Conservation (phyloP, 1,140 invertebrate species). For the Notospermus geniculatus region DNA sequence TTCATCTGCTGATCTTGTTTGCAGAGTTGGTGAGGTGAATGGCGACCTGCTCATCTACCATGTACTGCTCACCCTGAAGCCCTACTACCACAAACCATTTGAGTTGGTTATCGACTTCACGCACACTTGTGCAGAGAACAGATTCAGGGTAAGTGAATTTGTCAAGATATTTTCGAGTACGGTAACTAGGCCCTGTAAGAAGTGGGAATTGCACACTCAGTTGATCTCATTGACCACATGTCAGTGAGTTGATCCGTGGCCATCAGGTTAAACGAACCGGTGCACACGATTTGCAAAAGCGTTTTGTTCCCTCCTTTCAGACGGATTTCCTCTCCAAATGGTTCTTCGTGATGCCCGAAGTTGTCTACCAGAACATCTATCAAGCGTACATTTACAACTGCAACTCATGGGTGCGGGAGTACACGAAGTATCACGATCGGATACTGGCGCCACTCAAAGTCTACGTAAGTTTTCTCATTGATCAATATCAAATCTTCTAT, state of each 20-base stretch:
- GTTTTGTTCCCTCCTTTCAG: conserved; percentile 69
- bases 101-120: conserved; percentile 92
- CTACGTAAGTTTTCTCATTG: conserved; percentile 5
- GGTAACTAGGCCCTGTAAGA: too few relatives aligned
- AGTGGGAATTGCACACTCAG: too few relatives aligned
- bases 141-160: conserved; percentile 63
- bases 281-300: too few relatives aligned
- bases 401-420: conserved; percentile 95
- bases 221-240: too few relatives aligned
- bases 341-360: conserved; percentile 94
- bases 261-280: too few relatives aligned
- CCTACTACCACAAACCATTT: conserved; percentile 93
- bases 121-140: conserved; percentile 56
- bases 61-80: conserved; percentile 93
- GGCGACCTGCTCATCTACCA: conserved; percentile 95
- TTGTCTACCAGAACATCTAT: conserved; percentile 89
- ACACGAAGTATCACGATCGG: conserved; percentile 94
- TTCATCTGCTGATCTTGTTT: conserved; percentile 37
- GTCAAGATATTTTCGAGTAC: too few relatives aligned
- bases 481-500: too few relatives aligned
- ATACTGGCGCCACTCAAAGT: conserved; percentile 83
- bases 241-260: too few relatives aligned
- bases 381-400: conserved; percentile 96
- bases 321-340: conserved; percentile 96
- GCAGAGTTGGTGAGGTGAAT: conserved; percentile 90